These are phyloP conservation scores for Cervus canadensis DNA, from an alignment of 2,113 vertebrate genomes.

Conservation along the genomic window DNA sequence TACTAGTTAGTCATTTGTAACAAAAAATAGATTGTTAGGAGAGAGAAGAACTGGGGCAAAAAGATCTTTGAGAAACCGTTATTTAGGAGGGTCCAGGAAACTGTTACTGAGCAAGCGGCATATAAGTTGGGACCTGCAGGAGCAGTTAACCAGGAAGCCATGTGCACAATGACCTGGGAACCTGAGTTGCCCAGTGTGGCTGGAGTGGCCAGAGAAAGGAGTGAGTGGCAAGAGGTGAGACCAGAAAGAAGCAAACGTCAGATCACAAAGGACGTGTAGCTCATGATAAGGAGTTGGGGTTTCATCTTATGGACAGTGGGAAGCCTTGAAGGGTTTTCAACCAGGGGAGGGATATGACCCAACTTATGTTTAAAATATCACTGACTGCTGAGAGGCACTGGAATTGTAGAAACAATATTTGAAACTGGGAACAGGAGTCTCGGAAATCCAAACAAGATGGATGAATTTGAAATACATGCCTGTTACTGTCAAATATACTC, in stretches of 20 bases:
- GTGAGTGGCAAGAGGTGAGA: background rate
- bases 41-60: background rate
- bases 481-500: background rate
- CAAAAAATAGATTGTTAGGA: background rate
- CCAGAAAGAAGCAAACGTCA: background rate
- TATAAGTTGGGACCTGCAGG: background rate
- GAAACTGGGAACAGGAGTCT: background rate
- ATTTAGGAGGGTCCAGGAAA: background rate
- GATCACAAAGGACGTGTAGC: background rate
- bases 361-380: conserved; percentile 18
- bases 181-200: background rate
- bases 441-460: background rate
- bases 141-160: background rate
- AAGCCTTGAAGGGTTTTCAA: background rate
- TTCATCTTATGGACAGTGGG: background rate
- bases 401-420: conserved; percentile 4
- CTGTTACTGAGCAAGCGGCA: background rate
- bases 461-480: conserved; percentile 2
- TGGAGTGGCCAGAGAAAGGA: background rate
- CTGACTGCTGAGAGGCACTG: background rate
- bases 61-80: background rate
- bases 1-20: background rate
- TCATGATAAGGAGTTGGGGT: background rate
- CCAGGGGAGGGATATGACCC: background rate
- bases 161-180: background rate